Conservation (phyloP, 1,140 invertebrate species). For the Lordiphosa mommai region DNA sequence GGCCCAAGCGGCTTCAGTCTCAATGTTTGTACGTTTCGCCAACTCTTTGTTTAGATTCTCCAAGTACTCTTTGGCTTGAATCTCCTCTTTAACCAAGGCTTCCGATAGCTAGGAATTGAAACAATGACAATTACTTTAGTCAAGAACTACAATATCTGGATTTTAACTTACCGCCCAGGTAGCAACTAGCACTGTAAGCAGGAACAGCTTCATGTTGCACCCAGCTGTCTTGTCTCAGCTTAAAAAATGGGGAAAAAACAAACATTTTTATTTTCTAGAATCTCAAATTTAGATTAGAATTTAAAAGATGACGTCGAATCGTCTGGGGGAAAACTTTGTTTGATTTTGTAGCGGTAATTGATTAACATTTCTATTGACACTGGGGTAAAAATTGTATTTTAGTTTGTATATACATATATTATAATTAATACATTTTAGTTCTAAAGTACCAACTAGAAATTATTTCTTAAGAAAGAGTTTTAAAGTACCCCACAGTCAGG, state of each 20-base stretch:
- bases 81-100: constrained; percentile 80
- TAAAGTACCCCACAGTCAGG: no score
- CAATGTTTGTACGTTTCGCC: constrained; percentile 82
- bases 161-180: constrained; percentile 56
- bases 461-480: no score
- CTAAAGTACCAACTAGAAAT: no score
- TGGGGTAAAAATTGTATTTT: constrained; percentile 25
- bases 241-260: constrained; percentile 13
- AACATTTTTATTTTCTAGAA: constrained; percentile 15
- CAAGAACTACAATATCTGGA: no score
- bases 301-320: constrained; percentile 7
- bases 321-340: neutral
- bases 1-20: constrained; percentile 83
- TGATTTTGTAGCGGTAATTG: constrained; percentile 19
- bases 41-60: constrained; percentile 82
- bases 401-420: no score
- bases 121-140: no score
- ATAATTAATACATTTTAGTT: no score
- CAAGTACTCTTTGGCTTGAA: constrained; percentile 83
- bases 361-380: constrained; percentile 27
- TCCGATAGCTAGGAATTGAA: constrained; percentile 33
- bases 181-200: constrained; percentile 50
- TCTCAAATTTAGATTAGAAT: constrained; percentile 34
- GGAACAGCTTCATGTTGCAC: constrained; percentile 55
- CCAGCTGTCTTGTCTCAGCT: constrained; percentile 28